Base-by-base conservation (phyloP, 2,797 vertebrate genomes). In the Anableps anableps region DNA sequence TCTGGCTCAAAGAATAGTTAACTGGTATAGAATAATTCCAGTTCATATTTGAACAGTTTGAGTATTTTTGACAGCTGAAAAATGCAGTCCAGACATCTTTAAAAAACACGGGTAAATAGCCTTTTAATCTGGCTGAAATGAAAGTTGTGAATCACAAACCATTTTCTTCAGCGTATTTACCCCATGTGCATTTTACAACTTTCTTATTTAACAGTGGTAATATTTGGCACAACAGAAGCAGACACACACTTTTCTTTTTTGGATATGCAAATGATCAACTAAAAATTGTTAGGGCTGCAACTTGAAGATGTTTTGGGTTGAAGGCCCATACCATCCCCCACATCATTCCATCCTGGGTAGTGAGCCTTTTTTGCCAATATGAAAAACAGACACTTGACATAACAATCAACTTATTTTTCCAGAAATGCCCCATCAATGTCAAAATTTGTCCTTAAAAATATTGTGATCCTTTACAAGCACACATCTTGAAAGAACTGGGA, bases 401-500 rank as follows among this genome's bases (percentile, higher is more conserved):
- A 29, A 29, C 8, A 29, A n/a, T 45, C 23, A 16, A 9, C 26
- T n/a, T 71, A 17, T 45, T 45, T 17, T n/a, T 71, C 13, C 26
- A n/a, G 68, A 11, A 71, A 45, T n/a, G 26, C 26, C 14, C 45
- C 68, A n/a, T n/a, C 26, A n/a, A 29, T 14, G 6, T 26, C 41
- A 47, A 7, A n/a, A 16, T 45, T 29, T 8, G 41, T 3, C 26
- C 41, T 71, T 13, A 71, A 29, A 43, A 73, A 75, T 48, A 77
- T 2, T 77, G 29, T 21, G 71, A 66, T 41, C 13, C 74, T 53
- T 77, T 58, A 76, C 11, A 31, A 29, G 47, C 74, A 11, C 0
- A 3, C 29, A 48, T 74, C 68, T 84, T 58, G 64, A 48, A 85
- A 73, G 51, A 51, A 29, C 87, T 80, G 19, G 64, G 47, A 90